A percentile compares a stretch with the other conserved stretches of the same genome.
phyloP scores from a whole-genome alignment of 1,140 invertebrate species.

The Heliothis subflexa region DNA sequence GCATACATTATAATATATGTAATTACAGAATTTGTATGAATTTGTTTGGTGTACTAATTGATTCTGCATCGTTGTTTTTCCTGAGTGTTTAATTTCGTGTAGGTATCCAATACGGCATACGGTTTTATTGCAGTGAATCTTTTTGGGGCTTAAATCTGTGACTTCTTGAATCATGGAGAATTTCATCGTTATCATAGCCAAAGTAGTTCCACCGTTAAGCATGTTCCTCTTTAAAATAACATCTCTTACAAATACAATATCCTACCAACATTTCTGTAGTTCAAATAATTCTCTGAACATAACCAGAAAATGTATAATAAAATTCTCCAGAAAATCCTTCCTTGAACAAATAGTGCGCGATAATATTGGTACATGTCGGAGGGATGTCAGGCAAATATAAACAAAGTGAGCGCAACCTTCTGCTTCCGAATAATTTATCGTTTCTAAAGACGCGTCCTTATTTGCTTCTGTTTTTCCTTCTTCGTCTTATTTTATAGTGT shows the following conservation, averaged over 20 bases:
- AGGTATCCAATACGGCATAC: neutral
- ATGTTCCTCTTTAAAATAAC: too few relatives aligned
- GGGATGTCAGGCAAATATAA: slow-evolving; percentile 55
- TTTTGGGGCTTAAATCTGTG: too few relatives aligned
- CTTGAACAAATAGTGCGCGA: slow-evolving; percentile 17
- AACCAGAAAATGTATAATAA: neutral
- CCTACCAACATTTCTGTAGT: too few relatives aligned
- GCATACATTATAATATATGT: neutral
- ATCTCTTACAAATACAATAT: too few relatives aligned
- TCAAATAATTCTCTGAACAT: too few relatives aligned
- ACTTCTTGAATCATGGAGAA: too few relatives aligned
- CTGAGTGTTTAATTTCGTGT: neutral
- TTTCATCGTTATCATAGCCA: too few relatives aligned
- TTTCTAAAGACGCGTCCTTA: slow-evolving; percentile 61
- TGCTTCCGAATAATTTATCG: slow-evolving; percentile 65
- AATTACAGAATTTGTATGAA: slow-evolving; percentile 9
- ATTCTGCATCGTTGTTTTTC: neutral
- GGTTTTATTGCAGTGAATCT: neutral
- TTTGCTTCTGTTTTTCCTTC: slow-evolving; percentile 60
- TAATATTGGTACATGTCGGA: slow-evolving; percentile 35
- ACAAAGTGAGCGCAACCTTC: slow-evolving; percentile 57
- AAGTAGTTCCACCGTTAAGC: too few relatives aligned
- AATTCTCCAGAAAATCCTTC: slow-evolving; percentile 35
- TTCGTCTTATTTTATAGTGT: slow-evolving; percentile 53
- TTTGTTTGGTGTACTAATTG: slow-evolving; percentile 7